Evolutionary conservation across 2,888 invertebrate species (phyloP).

Genomic region (Tribolium freemani): DNA sequence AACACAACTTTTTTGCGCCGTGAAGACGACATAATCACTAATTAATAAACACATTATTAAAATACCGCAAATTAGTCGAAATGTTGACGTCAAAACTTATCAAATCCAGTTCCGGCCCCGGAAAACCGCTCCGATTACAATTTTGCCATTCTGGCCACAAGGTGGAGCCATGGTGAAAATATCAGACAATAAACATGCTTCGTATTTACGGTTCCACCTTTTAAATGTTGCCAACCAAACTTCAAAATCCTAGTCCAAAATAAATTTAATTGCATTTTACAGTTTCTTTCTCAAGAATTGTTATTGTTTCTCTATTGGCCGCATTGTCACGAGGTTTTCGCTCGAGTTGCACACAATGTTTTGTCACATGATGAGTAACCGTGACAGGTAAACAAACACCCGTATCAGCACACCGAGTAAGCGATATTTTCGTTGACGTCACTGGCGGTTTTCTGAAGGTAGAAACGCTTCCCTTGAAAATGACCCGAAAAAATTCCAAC

Average conservation of each 20-base stretch:
- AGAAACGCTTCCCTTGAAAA: conserved; percentile 3
- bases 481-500: not conserved
- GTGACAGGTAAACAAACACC: conserved; percentile 11
- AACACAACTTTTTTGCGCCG: conserved; percentile 13
- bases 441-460: conserved; percentile 1
- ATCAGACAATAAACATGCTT: too few relatives aligned
- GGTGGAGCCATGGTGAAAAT: too few relatives aligned
- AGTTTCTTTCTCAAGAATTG: too few relatives aligned
- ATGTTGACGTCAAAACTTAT: conserved; percentile 30
- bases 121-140: not conserved
- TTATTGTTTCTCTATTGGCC: too few relatives aligned
- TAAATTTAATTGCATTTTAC: too few relatives aligned
- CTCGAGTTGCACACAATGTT: too few relatives aligned
- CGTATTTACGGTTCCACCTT: too few relatives aligned
- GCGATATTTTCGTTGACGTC: conserved; percentile 17
- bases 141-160: not conserved
- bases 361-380: too few relatives aligned
- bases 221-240: too few relatives aligned
- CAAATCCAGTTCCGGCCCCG: conserved; percentile 27
- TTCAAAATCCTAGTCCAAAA: too few relatives aligned
- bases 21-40: conserved; percentile 17
- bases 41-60: conserved; percentile 22
- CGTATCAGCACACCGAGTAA: conserved; percentile 1
- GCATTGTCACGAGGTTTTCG: too few relatives aligned
- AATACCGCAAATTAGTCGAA: conserved; percentile 34